Conservation (phyloP, 1,140 invertebrate genomes). For the Achatina immaculata region DNA sequence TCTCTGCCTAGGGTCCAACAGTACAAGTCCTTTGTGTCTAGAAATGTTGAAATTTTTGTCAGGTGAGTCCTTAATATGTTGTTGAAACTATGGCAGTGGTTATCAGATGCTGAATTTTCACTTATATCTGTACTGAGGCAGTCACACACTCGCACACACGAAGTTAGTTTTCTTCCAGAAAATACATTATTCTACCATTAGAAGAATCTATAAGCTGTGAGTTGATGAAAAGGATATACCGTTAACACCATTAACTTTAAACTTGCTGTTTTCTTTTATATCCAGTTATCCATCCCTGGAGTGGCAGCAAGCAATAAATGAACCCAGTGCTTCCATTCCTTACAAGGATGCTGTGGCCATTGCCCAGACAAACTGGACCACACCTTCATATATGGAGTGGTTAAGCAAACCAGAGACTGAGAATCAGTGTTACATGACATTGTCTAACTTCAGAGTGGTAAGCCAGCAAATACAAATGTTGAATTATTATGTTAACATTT, state of each 20-base stretch:
- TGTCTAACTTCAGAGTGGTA: conserved; percentile 62
- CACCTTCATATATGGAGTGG: conserved; percentile 53
- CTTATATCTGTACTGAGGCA: too few species aligned
- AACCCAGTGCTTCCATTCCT: conserved; percentile 39
- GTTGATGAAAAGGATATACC: too few species aligned
- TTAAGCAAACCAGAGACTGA: conserved; percentile 55
- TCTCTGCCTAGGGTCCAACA: conserved; percentile 47
- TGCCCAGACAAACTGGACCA: neutral
- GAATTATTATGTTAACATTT: too few species aligned
- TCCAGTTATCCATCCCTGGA: conserved; percentile 61
- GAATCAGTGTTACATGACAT: conserved; percentile 61
- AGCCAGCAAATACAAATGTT: neutral
- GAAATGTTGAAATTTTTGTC: conserved; percentile 60
- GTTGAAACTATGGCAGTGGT: too few species aligned
- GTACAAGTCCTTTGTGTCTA: conserved; percentile 63
- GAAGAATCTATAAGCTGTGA: too few species aligned
- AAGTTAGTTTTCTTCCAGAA: too few species aligned
- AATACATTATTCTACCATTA: too few species aligned
- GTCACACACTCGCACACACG: too few species aligned
- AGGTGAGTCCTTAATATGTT: conserved; percentile 43
- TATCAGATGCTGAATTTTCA: too few species aligned
- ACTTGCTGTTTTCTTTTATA: neutral
- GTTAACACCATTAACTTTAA: too few species aligned
- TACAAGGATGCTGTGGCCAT: conserved; percentile 41
- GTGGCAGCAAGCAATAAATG: conserved; percentile 68